A percentile compares a stretch with the other conserved stretches of the same genome.
These are phyloP conservation scores for Dyspetes luteomarginatus DNA, from an alignment of 2,888 invertebrate genomes.

Conservation along the genomic window DNA sequence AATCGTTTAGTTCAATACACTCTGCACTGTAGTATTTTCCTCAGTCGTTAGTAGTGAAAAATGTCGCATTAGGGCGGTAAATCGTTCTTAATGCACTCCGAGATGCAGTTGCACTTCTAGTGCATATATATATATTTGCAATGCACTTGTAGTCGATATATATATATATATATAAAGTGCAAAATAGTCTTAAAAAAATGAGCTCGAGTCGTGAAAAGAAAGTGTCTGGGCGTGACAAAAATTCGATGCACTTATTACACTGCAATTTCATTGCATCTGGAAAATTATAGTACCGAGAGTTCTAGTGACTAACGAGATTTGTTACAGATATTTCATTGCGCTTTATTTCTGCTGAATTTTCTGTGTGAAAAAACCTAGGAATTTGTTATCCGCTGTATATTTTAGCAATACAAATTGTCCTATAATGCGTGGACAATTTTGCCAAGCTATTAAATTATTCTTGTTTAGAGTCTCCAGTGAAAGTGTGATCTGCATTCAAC, in stretches of 20 bases:
- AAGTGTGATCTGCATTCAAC: background rate
- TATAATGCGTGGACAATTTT: no score
- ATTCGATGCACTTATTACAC: slow-evolving; percentile 25
- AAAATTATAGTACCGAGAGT: slow-evolving; percentile 30
- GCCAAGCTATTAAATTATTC: no score
- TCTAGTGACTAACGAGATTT: slow-evolving; percentile 13
- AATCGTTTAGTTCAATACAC: background rate
- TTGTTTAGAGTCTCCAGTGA: no score
- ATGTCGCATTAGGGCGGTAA: background rate
- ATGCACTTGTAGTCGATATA: slow-evolving; percentile 1
- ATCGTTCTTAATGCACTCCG: slow-evolving; percentile 11
- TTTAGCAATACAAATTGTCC: no score
- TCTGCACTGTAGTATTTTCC: background rate
- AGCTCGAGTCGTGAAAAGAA: slow-evolving; percentile 29
- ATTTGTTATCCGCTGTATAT: no score
- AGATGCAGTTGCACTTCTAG: background rate
- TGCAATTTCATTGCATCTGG: slow-evolving; percentile 26
- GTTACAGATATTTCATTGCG: background rate
- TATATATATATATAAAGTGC: background rate
- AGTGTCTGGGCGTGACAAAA: slow-evolving; percentile 19
- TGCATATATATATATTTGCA: background rate
- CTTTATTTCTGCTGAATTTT: background rate
- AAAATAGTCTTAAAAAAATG: slow-evolving; percentile 38
- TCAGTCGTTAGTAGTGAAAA: background rate
- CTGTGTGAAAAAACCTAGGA: no score